phyloP scores from a whole-genome alignment of 2,888 invertebrate genomes.

The Dicranocentrus wangi region DNA sequence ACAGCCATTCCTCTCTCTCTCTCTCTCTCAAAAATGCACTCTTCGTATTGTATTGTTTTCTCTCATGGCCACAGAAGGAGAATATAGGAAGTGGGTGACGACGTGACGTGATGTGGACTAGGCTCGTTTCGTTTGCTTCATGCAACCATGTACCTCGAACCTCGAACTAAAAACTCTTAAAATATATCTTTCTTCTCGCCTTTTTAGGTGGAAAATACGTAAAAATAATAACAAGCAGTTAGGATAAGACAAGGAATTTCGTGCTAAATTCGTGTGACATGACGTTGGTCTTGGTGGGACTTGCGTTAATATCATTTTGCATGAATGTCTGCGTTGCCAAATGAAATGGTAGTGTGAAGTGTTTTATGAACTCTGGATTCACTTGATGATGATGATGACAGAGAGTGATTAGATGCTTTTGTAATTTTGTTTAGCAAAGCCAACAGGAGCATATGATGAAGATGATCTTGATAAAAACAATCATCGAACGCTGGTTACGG shows the following conservation, averaged over 20 bases:
- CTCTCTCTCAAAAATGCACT: constrained; percentile 8
- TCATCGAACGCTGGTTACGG: too few relatives aligned
- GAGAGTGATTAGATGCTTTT: too few relatives aligned
- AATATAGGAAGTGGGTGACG: not conserved
- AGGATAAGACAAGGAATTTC: constrained; percentile 8
- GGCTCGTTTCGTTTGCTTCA: too few relatives aligned
- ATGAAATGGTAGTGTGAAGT: constrained; percentile 39
- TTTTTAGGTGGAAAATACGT: constrained; percentile 50
- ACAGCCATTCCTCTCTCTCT: not conserved
- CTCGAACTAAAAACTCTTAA: too few relatives aligned
- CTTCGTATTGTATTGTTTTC: constrained; percentile 35
- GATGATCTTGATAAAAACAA: too few relatives aligned
- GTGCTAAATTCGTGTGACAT: constrained; percentile 12
- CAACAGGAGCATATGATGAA: too few relatives aligned
- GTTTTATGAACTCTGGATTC: constrained; percentile 32
- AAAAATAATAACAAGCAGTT: too few relatives aligned
- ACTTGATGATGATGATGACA: constrained; percentile 5
- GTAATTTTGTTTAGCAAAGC: too few relatives aligned
- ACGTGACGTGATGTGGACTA: too few relatives aligned
- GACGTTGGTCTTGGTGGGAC: constrained; percentile 10
- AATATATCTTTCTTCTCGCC: constrained; percentile 12
- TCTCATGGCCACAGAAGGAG: not conserved
- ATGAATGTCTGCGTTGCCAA: constrained; percentile 11
- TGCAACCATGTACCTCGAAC: too few relatives aligned
- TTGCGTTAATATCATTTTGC: constrained; percentile 23